Base-by-base conservation (phyloP, 2,888 invertebrate genomes). In the Hemicrepidius hirtus region DNA sequence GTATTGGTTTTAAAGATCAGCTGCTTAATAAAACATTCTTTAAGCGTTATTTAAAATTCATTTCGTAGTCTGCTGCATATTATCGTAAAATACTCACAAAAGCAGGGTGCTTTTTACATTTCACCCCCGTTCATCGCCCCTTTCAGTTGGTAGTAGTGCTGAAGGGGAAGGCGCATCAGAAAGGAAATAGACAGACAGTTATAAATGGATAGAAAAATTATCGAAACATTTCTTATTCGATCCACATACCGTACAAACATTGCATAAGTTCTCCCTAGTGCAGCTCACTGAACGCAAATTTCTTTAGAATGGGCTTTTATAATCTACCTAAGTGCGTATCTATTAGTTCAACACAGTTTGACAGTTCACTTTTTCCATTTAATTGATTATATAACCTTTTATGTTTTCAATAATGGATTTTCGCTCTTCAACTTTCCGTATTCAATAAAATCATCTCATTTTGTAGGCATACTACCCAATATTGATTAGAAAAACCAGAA, bases 201-300 rank as follows among this genome's bases (percentile, higher is more conserved):
- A 91, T 91, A 90, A 91, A 91, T 91, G 91, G 88, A 89, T 86
- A 89, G 90, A 91, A 91, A 91, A 91, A 91, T 91, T 90, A 91
- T 90, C 88, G 89, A 85, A 89, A 89, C 88, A 89, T 86, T 86
- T 85, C 86, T 86, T 85, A 85, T 86, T 85, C 86, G 85, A 86
- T 85, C 84, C 84, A 79, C 82, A 85, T 82, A 81, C 82, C 79
- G 79, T 79, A 80, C 80, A 81, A 78, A 80, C 79, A 78, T 77
- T 82, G 79, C 80, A 81, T 79, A 75, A 77, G 68, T 76, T 75
- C 71, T 74, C 55, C 73, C 75, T 73, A 57, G 24, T 60, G 50
- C 49, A 68, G 37, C 28, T 35, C 63, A 20, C 32, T 46, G 63
- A 63, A 63, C 35, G 63, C 18, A 63, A 63, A 63, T 46, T 63